Evolutionary conservation across 1,140 invertebrate genomes (phyloP), one percentile per base, ranked within the genome.

Genomic region (Solenopsis invicta): DNA sequence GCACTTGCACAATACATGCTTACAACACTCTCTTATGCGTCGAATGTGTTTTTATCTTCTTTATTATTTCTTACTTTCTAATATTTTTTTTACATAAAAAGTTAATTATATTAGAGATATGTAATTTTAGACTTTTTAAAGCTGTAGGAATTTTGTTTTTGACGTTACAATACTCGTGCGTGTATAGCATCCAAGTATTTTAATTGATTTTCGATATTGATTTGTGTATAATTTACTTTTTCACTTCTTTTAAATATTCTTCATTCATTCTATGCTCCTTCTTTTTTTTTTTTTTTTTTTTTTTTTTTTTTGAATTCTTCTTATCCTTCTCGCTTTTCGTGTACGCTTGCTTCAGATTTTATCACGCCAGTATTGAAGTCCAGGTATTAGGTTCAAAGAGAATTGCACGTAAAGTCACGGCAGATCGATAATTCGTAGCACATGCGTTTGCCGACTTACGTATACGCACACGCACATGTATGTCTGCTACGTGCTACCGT

Each of bases 391-490:
- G 29, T 86, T 82, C 24, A 61, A 74, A 81, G 61, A 61, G 80
- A 89, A 71, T 81, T 67, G 66, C 77, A 84, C 59, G 62, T 77
- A 87, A 89, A 90, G 76, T 88, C 87, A 72, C 59, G 87, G 80
- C 71, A 72, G 71, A 85, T 91, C 87, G 80, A 90, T 89, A 84
- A 71, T 50, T 88, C 24, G 88, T 62, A 52, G 72, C 81, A 74
- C 69, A 74, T 69, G n/a, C 56, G 61, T 69, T 81, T 61, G 64
- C 69, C 62, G 48, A 24, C 37, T 69, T 88, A 34, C n/a, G 45
- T 66, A 12, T 48, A 78, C 48, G 61, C 50, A 34, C 62, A 34
- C 41, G 50, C 24, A 48, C 13, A 24, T 56, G 24, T 41, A 12
- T 72, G 12, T 16, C 16, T 54, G 10, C 34, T 61, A 29, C 66